Percentiles rank a stretch among this genome's conserved stretches.
These are phyloP conservation scores for Epizoanthus illoricatus DNA, from an alignment of 92 coral and sea anemone species.

Conservation along the genomic window DNA sequence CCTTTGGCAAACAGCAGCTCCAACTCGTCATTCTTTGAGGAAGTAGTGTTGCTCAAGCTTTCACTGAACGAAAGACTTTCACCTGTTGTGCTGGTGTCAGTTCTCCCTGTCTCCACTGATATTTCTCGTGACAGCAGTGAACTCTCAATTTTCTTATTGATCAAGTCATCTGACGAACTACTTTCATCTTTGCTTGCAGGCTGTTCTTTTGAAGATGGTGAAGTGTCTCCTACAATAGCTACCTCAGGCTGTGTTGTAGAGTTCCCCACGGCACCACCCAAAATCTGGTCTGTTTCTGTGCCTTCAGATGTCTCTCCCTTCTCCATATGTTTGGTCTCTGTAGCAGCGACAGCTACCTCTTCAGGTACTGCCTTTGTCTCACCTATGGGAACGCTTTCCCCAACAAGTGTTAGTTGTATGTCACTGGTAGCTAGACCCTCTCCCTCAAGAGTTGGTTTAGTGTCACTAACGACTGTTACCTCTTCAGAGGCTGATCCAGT, in stretches of 20 bases:
- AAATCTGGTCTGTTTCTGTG: background rate
- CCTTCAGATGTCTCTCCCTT: background rate
- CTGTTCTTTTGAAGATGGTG: background rate
- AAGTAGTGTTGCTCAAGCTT: background rate
- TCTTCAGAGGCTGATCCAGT: constrained; percentile 3
- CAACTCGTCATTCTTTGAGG: constrained; percentile 56
- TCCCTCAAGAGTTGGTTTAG: background rate
- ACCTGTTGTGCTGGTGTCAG: background rate
- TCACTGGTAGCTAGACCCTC: constrained; percentile 4
- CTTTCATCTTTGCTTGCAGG: background rate
- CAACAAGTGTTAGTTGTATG: background rate
- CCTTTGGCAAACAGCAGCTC: constrained; percentile 73
- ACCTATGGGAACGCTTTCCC: too few species aligned
- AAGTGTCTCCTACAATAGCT: background rate
- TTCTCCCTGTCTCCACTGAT: constrained; percentile 9
- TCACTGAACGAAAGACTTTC: constrained; percentile 9
- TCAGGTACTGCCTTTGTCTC: too few species aligned
- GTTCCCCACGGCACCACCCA: background rate
- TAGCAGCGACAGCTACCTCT: constrained; percentile 10
- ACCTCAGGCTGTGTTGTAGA: background rate
- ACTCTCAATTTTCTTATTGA: constrained; percentile 6
- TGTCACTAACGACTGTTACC: background rate
- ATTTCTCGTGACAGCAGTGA: background rate
- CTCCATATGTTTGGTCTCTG: background rate
- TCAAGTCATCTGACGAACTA: background rate